Conservation (phyloP, 2,888 invertebrate species). For the Melieria omissa region DNA sequence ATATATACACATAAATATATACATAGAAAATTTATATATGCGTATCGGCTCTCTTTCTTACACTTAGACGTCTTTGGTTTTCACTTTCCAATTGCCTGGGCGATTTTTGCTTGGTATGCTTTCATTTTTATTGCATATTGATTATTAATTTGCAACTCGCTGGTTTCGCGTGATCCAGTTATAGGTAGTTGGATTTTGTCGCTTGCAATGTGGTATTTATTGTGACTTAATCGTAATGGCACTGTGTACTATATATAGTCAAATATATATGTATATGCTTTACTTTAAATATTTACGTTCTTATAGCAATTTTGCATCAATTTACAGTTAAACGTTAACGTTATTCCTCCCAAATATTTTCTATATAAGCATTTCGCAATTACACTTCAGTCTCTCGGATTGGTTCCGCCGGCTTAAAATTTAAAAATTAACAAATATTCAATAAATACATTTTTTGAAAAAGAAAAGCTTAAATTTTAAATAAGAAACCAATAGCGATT, state of each 20-base stretch:
- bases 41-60: background rate
- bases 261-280: slow-evolving; percentile 19
- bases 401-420: slow-evolving; percentile 77
- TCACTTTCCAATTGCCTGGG: too few relatives aligned
- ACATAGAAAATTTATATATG: background rate
- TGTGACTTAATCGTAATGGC: background rate
- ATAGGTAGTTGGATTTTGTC: background rate
- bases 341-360: slow-evolving; percentile 14
- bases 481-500: background rate
- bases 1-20: background rate
- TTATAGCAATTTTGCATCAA: background rate
- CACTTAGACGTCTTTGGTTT: too few relatives aligned
- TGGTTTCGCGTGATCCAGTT: too few relatives aligned
- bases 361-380: slow-evolving; percentile 47
- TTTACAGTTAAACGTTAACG: slow-evolving; percentile 23
- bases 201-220: background rate
- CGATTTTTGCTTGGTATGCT: too few relatives aligned
- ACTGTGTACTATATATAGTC: background rate
- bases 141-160: too few relatives aligned
- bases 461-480: background rate
- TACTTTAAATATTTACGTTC: background rate
- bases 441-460: slow-evolving; percentile 50
- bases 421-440: slow-evolving; percentile 67
- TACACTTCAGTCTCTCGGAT: slow-evolving; percentile 82
- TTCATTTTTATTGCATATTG: too few relatives aligned